Evolutionary conservation across 1,140 invertebrate species (phyloP).

Genomic region (Gerris buenoi): DNA sequence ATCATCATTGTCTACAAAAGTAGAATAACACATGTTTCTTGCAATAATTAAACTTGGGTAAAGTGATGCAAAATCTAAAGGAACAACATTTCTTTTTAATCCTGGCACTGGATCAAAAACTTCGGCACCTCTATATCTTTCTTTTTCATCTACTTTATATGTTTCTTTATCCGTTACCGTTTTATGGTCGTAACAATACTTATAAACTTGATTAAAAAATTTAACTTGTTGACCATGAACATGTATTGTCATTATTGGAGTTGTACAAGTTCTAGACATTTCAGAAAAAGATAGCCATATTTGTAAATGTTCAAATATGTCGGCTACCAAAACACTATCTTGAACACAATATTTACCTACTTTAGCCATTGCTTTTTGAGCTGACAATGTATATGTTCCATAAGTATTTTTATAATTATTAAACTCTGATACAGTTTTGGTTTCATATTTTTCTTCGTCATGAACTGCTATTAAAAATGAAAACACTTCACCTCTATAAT

Average conservation of each 20-base stretch:
- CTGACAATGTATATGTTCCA: neutral
- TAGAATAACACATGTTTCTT: neutral
- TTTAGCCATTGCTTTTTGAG: neutral
- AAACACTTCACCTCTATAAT: neutral
- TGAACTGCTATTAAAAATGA: neutral
- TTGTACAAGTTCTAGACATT: neutral
- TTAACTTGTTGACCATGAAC: neutral
- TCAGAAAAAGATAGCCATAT: neutral
- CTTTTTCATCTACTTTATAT: neutral
- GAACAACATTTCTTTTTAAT: neutral
- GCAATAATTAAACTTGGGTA: neutral
- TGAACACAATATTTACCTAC: neutral
- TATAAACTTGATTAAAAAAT: neutral
- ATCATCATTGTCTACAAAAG: neutral
- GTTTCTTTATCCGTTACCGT: neutral
- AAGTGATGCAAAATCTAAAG: neutral
- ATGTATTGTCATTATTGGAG: neutral
- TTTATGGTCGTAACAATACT: neutral
- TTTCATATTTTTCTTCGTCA: neutral
- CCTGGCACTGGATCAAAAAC: neutral
- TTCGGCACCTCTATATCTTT: neutral
- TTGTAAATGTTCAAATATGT: neutral
- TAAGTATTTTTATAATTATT: neutral
- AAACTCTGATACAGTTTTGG: neutral
- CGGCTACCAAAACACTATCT: neutral